Evolutionary conservation across 2,797 vertebrate genomes (phyloP).

Genomic region (Balearica regulorum): DNA sequence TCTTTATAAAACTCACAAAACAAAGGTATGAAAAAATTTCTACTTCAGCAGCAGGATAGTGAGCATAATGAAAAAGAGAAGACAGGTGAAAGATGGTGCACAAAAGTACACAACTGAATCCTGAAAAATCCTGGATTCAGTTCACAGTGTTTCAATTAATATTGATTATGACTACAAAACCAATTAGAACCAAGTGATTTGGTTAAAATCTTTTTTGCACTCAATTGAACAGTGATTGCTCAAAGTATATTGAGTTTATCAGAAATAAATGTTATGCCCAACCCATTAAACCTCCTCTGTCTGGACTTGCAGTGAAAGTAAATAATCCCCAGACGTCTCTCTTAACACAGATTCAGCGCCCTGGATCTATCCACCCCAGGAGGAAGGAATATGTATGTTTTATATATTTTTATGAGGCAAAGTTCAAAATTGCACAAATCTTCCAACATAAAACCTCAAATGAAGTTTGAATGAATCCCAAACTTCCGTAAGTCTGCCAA

Average conservation of each 20-base stretch:
- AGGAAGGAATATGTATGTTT: not conserved
- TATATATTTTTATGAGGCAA: not conserved
- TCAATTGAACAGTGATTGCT: not conserved
- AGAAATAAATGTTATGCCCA: constrained; percentile 5
- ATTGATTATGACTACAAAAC: not conserved
- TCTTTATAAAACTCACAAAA: not conserved
- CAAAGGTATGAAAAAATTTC: not conserved
- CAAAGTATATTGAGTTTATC: constrained; percentile 1
- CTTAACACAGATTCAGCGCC: not conserved
- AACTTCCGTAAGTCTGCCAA: not conserved
- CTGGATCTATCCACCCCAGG: not conserved
- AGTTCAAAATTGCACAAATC: not conserved
- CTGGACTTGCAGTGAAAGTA: constrained; percentile 5
- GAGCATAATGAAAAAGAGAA: not conserved
- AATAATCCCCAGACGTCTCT: constrained; percentile 51
- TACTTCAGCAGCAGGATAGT: not conserved
- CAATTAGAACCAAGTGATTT: not conserved
- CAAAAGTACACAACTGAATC: not conserved
- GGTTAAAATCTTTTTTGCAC: not conserved
- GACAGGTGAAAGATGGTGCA: not conserved
- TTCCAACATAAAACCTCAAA: not conserved
- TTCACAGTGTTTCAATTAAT: not conserved
- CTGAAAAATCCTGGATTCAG: not conserved
- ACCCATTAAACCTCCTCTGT: constrained; percentile 34
- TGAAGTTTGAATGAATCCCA: not conserved